A percentile compares a stretch with the other conserved stretches of the same genome.
These are phyloP conservation scores for Ectropis crepuscularia DNA, from an alignment of 2,888 invertebrate genomes.

Conservation along the genomic window DNA sequence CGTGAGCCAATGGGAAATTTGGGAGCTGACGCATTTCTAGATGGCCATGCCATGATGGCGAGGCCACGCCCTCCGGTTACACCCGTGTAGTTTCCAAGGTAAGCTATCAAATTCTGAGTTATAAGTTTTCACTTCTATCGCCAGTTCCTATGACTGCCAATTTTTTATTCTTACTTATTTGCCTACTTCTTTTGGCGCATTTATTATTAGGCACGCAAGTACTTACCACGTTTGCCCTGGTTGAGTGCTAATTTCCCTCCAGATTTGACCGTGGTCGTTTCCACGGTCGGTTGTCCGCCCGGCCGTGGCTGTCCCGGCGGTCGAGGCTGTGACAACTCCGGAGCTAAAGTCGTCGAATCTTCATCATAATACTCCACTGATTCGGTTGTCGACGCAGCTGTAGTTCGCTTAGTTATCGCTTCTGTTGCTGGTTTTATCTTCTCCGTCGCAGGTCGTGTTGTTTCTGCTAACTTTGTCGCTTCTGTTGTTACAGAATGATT, in stretches of 20 bases:
- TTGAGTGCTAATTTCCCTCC: slow-evolving; percentile 52
- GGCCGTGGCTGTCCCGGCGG: slow-evolving; percentile 41
- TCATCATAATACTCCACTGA: slow-evolving; percentile 7
- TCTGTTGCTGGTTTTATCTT: background rate
- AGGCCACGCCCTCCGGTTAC: too few species aligned
- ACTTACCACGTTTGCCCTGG: slow-evolving; percentile 49
- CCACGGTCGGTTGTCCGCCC: slow-evolving; percentile 26
- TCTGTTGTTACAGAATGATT: slow-evolving; percentile 2
- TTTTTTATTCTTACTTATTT: too few species aligned
- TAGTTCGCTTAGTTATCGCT: background rate
- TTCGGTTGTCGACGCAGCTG: background rate
- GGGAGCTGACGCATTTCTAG: too few species aligned
- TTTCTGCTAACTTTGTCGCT: background rate
- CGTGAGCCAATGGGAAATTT: too few species aligned
- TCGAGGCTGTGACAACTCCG: slow-evolving; percentile 29
- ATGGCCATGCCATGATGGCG: too few species aligned
- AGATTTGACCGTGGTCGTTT: slow-evolving; percentile 27
- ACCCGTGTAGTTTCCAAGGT: too few species aligned
- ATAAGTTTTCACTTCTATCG: too few species aligned
- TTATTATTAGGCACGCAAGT: too few species aligned
- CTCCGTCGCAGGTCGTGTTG: background rate
- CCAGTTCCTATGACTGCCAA: too few species aligned
- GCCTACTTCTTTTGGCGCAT: too few species aligned
- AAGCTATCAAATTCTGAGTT: too few species aligned
- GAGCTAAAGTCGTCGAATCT: slow-evolving; percentile 5